Conservation (phyloP, 2,888 invertebrate genomes). For the Alsophila aescularia region DNA sequence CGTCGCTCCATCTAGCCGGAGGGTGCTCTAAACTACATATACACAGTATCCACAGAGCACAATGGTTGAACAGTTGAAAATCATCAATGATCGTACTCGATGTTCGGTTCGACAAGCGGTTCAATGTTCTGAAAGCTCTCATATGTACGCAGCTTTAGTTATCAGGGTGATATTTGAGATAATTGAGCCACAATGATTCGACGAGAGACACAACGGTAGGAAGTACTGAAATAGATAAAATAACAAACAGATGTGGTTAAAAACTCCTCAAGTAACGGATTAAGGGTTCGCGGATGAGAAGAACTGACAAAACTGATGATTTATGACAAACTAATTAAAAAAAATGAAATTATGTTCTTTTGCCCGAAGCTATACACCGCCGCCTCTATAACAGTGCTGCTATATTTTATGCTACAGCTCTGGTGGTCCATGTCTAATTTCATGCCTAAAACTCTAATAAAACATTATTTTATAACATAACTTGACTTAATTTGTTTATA, state of each 20-base stretch:
- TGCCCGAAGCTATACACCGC: constrained; percentile 7
- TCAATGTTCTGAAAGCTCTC: too few species aligned
- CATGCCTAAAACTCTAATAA: too few species aligned
- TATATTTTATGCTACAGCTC: background rate
- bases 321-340: constrained; percentile 33
- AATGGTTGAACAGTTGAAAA: too few species aligned
- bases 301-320: constrained; percentile 25
- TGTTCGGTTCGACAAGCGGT: too few species aligned
- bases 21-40: too few species aligned
- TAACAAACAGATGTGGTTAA: constrained; percentile 73
- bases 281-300: constrained; percentile 29
- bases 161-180: constrained; percentile 55
- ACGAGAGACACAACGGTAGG: constrained; percentile 53
- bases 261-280: constrained; percentile 59
- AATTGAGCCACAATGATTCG: constrained; percentile 74
- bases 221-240: constrained; percentile 72
- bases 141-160: too few species aligned
- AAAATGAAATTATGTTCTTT: constrained; percentile 5
- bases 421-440: background rate
- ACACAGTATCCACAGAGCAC: too few species aligned
- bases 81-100: too few species aligned
- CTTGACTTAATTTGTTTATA: too few species aligned
- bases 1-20: too few species aligned
- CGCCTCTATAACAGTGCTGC: background rate
- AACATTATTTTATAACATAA: too few species aligned